Conservation (phyloP, 2,113 vertebrate genomes). For the Sphaerodactylus townsendi region DNA sequence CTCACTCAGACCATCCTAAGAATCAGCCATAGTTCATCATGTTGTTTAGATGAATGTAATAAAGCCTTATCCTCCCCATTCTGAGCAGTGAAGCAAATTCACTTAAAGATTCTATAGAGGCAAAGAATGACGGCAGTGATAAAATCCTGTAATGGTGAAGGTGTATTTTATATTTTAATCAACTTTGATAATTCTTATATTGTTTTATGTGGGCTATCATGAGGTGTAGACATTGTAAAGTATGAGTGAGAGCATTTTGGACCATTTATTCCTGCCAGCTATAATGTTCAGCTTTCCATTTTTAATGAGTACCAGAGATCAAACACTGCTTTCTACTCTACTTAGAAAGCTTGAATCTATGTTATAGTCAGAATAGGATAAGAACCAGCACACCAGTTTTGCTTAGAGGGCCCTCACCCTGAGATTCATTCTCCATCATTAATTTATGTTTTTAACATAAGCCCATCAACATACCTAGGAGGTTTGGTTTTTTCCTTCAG, state of each 20-base stretch:
- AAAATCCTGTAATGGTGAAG: not conserved
- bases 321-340: slow-evolving; percentile 17
- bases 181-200: not conserved
- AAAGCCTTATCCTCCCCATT: too few relatives aligned
- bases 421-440: not conserved
- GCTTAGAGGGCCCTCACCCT: not conserved
- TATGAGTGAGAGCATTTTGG: not conserved
- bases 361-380: not conserved
- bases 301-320: slow-evolving; percentile 24
- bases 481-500: not conserved
- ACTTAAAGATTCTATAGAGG: not conserved
- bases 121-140: too few relatives aligned
- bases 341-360: not conserved
- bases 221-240: not conserved
- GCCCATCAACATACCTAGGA: not conserved
- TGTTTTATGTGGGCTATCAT: not conserved
- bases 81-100: not conserved
- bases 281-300: slow-evolving; percentile 20
- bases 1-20: not conserved
- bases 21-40: not conserved
- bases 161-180: not conserved
- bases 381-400: not conserved
- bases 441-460: not conserved
- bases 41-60: not conserved
- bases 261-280: slow-evolving; percentile 9